Base-by-base conservation (phyloP, 1,140 invertebrate genomes). In the Limonius californicus region DNA sequence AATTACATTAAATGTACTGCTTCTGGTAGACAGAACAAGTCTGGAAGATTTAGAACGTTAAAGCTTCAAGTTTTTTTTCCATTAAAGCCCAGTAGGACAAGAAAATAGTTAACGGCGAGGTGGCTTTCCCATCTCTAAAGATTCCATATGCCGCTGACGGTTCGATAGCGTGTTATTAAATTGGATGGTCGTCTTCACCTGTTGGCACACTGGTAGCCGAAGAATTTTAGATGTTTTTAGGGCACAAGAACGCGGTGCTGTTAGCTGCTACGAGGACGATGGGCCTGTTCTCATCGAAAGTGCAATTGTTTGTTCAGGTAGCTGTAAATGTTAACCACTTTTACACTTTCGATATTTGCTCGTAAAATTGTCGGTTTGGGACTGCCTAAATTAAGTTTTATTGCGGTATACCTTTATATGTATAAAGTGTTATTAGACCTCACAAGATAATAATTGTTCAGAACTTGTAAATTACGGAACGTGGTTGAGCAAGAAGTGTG, bases 71-170 rank as follows among this genome's bases (percentile, higher is more conserved):
- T n/a, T n/a, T n/a, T n/a, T n/a, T n/a, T n/a, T n/a, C n/a, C n/a
- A n/a, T n/a, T n/a, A n/a, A n/a, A n/a, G n/a, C n/a, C n/a, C n/a
- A n/a, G n/a, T n/a, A n/a, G n/a, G n/a, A n/a, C n/a, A n/a, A n/a
- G n/a, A n/a, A n/a, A n/a, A n/a, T n/a, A n/a, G n/a, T n/a, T n/a
- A n/a, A n/a, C n/a, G n/a, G n/a, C n/a, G n/a, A n/a, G n/a, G n/a
- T n/a, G n/a, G n/a, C n/a, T 54, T 20, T 54, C 18, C 21, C 50
- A 54, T 54, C 21, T 19, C 21, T 20, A 54, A 54, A 27, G 2
- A 20, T 54, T 18, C 16, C 20, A 54, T 19, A n/a, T 19, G 20
- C 16, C 3, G 12, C 20, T 45, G 16, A 45, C 14, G 42, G 14
- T 45, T 45, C 9, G 9, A 45, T 45, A 45, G 42, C 12, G 3